Evolutionary conservation across 2,113 vertebrate genomes (phyloP).

Genomic region (Helogale parvula): DNA sequence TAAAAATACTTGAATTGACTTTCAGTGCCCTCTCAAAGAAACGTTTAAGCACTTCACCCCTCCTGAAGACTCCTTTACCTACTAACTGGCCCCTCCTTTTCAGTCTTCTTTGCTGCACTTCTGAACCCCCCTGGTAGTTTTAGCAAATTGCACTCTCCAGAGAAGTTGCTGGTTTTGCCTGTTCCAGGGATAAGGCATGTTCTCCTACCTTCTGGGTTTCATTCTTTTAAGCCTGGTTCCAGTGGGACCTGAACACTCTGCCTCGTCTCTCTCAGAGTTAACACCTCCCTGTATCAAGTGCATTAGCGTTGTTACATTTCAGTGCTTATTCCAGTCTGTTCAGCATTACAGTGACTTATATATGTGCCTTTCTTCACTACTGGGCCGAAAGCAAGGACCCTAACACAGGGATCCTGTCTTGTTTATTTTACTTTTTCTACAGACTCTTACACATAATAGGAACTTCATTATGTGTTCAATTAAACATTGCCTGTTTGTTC

Average conservation of each 20-base stretch:
- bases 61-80: neutral
- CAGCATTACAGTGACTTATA: neutral
- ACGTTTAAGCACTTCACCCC: neutral
- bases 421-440: constrained; percentile 44
- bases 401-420: constrained; percentile 6
- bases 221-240: constrained; percentile 19
- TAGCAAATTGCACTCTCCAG: neutral
- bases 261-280: neutral
- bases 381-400: neutral
- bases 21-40: neutral
- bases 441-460: neutral
- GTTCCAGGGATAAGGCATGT: neutral
- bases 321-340: neutral
- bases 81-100: neutral
- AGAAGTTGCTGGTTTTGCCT: neutral
- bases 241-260: neutral
- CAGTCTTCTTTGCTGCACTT: neutral
- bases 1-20: neutral
- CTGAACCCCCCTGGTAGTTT: neutral
- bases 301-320: neutral
- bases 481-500: constrained; percentile 50
- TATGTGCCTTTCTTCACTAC: neutral
- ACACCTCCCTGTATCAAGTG: neutral
- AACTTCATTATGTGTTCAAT: constrained; percentile 33
- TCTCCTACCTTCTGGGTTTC: neutral